A percentile compares a stretch with the other conserved stretches of the same genome.
Conservation (phyloP, 1,140 invertebrate species). For the Platyscapa corneri region DNA sequence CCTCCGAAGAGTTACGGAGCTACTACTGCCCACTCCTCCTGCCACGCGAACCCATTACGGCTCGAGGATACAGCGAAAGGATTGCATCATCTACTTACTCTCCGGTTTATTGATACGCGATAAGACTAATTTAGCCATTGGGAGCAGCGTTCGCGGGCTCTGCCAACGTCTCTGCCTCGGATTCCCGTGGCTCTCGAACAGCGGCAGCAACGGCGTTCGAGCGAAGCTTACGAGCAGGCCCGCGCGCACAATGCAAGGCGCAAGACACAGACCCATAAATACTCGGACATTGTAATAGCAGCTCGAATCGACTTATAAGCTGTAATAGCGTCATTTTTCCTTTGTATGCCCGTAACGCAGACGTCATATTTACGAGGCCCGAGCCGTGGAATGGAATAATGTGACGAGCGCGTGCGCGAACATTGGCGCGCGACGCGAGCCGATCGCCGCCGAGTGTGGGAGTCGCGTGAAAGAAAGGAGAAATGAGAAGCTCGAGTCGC, state of each 20-base stretch:
- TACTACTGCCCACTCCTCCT: too few species aligned
- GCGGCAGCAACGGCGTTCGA: background rate
- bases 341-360: background rate
- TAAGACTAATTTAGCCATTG: background rate
- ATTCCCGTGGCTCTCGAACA: background rate
- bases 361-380: background rate
- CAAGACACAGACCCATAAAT: background rate
- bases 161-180: background rate
- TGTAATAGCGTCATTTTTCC: background rate
- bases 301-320: background rate
- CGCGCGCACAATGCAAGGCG: background rate
- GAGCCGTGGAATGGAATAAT: background rate
- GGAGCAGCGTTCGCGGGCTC: background rate
- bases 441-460: background rate
- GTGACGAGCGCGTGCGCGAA: background rate
- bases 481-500: conserved; percentile 17
- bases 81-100: background rate
- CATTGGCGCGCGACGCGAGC: too few species aligned
- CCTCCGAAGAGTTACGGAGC: too few species aligned
- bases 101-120: background rate
- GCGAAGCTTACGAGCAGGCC: background rate
- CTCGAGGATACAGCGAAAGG: background rate
- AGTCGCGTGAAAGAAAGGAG: conserved; percentile 52
- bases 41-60: too few species aligned
- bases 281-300: background rate